Conservation (phyloP, 2,113 vertebrate species). For the Psettodes erumei region DNA sequence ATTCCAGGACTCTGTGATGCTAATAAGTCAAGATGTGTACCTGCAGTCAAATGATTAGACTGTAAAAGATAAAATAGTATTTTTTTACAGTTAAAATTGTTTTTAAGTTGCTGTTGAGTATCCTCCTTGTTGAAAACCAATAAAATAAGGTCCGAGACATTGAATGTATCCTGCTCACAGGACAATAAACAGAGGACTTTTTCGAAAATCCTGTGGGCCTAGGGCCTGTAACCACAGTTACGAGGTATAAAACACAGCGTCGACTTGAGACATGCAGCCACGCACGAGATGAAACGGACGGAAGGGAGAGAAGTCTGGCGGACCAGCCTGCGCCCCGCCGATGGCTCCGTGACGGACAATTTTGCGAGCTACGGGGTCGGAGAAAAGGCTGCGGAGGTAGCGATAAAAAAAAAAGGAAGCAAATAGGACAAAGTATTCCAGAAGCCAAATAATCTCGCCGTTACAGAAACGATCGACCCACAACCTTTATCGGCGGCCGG, state of each 20-base stretch:
- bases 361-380: no score
- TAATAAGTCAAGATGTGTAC: no score
- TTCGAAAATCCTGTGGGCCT: neutral
- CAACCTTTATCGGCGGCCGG: neutral
- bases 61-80: neutral
- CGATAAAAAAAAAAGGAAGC: neutral
- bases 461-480: neutral
- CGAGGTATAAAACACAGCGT: neutral
- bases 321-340: neutral
- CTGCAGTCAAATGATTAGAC: no score
- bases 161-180: slow-evolving; percentile 18
- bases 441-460: neutral
- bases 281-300: neutral
- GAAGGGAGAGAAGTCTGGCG: neutral
- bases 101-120: no score
- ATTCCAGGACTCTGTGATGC: no score
- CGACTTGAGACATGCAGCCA: neutral
- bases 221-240: neutral
- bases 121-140: no score
- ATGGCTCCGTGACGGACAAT: no score
- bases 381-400: neutral
- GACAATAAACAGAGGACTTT: neutral
- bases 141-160: neutral
- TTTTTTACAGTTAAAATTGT: no score
- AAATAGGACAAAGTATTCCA: neutral